Conservation (phyloP, 2,113 vertebrate species). For the Sylvicapra grimmia region DNA sequence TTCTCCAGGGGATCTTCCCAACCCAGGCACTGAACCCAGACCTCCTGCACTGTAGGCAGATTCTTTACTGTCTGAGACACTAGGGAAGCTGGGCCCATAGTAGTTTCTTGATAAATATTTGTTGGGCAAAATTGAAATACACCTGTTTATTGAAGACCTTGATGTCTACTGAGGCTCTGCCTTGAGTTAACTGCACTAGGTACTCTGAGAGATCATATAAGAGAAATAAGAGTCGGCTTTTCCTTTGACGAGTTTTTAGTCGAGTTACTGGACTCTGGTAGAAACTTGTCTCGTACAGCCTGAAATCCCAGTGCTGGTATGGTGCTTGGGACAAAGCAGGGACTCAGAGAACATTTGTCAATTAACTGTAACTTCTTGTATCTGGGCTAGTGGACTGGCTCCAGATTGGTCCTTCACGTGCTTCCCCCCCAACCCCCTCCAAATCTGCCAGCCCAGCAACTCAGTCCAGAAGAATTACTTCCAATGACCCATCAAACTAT, state of each 20-base stretch:
- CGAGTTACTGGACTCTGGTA: background rate
- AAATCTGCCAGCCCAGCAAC: constrained; percentile 36
- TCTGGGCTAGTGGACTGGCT: constrained; percentile 9
- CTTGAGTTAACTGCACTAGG: background rate
- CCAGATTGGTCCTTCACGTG: background rate
- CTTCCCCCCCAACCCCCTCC: background rate
- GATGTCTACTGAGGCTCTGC: background rate
- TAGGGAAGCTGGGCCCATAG: background rate
- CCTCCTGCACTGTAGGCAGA: background rate
- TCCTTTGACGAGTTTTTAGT: background rate
- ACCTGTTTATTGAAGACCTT: background rate
- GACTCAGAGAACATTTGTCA: background rate
- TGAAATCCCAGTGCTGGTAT: background rate
- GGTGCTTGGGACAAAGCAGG: background rate
- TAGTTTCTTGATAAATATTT: background rate
- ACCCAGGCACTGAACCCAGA: background rate
- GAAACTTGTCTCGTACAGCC: background rate
- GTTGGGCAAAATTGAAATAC: background rate
- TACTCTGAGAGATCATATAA: background rate
- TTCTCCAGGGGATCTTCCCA: background rate
- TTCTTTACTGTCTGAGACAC: background rate
- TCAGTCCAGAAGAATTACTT: background rate
- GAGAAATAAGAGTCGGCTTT: background rate
- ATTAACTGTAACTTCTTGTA: background rate
- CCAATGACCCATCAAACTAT: constrained; percentile 3